These are phyloP conservation scores for Solenopsis fugax DNA, from an alignment of 1,140 invertebrate genomes.

Conservation along the genomic window DNA sequence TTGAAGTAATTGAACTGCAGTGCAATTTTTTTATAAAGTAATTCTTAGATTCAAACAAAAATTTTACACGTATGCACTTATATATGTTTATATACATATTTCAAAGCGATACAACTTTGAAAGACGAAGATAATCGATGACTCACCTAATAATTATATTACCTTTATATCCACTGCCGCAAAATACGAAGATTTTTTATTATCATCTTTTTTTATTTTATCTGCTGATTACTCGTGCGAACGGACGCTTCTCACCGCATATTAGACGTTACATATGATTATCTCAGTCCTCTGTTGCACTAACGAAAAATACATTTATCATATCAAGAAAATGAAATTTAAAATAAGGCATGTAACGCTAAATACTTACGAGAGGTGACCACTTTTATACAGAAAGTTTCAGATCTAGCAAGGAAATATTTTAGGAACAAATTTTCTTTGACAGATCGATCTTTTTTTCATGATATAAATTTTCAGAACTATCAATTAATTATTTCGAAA, in stretches of 20 bases:
- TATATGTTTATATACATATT: slow-evolving; percentile 4
- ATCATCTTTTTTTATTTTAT: slow-evolving; percentile 12
- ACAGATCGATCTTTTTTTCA: slow-evolving; percentile 15
- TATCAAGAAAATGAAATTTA: not conserved
- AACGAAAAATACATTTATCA: not conserved
- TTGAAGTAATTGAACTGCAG: not conserved
- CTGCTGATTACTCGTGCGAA: not conserved
- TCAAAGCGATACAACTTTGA: not conserved
- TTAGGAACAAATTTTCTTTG: slow-evolving; percentile 6
- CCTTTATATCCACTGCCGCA: slow-evolving; percentile 25
- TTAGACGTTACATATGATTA: slow-evolving; percentile 26
- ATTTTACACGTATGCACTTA: slow-evolving; percentile 1
- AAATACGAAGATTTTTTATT: not conserved
- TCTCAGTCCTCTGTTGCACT: not conserved
- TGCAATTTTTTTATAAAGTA: not conserved
- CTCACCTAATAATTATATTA: not conserved
- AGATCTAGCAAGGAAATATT: slow-evolving; percentile 25
- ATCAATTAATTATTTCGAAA: not conserved
- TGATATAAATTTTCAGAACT: not conserved
- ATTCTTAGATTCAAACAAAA: not conserved
- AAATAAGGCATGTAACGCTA: not conserved
- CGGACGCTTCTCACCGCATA: not conserved
- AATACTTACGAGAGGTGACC: not conserved
- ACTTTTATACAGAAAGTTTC: not conserved
- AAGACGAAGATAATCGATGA: slow-evolving; percentile 1